Conservation (phyloP, 2,888 invertebrate genomes). For the Perizoma flavofasciatum region DNA sequence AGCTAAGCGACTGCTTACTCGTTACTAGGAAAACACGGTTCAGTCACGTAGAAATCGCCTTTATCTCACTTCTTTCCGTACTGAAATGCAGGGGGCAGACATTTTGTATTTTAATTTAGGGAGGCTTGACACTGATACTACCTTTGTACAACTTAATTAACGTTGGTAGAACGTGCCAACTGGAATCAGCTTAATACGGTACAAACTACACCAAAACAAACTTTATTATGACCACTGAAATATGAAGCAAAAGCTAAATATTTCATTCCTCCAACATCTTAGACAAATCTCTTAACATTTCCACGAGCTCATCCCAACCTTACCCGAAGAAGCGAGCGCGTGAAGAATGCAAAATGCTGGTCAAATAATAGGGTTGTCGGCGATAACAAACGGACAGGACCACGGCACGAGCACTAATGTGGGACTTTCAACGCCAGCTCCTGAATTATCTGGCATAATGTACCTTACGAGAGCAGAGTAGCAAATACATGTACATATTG, state of each 20-base stretch:
- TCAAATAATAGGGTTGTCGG: constrained; percentile 66
- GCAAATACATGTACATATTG: neutral
- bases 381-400: constrained; percentile 59
- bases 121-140: constrained; percentile 74
- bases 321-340: constrained; percentile 34
- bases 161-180: constrained; percentile 64
- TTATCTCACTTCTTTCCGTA: constrained; percentile 62
- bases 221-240: too few species aligned
- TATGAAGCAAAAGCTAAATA: neutral
- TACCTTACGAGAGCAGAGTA: neutral
- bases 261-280: neutral
- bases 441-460: constrained; percentile 36
- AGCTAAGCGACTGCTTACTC: constrained; percentile 29
- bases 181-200: too few species aligned
- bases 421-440: constrained; percentile 44
- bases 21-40: constrained; percentile 41
- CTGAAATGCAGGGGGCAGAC: constrained; percentile 50
- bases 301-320: constrained; percentile 14
- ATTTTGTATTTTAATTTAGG: constrained; percentile 68
- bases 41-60: constrained; percentile 63
- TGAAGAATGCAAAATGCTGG: constrained; percentile 59
- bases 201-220: too few species aligned
- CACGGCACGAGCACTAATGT: constrained; percentile 54
- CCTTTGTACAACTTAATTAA: constrained; percentile 76
- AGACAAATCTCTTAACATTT: constrained; percentile 20